These are phyloP conservation scores for Graphium colonna DNA, from an alignment of 2,888 invertebrate genomes.

Conservation along the genomic window DNA sequence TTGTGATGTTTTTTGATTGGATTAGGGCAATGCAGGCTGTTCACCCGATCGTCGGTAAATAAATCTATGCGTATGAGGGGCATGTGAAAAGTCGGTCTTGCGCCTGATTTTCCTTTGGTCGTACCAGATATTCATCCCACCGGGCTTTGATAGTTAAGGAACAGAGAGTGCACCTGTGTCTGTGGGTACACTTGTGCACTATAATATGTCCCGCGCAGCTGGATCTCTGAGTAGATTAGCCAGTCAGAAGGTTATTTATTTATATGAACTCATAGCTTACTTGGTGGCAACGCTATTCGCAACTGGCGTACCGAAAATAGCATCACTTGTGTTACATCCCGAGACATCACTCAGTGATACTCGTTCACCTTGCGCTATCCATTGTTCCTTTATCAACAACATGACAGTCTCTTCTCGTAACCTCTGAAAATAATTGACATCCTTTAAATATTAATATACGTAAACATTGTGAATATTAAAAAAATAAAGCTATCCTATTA, in stretches of 20 bases:
- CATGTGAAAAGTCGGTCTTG: no score
- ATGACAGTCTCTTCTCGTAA: constrained; percentile 42
- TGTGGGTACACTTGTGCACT: no score
- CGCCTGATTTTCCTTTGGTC: no score
- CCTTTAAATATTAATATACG: not conserved
- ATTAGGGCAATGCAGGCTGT: no score
- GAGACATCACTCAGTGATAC: constrained; percentile 52
- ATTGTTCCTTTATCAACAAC: constrained; percentile 58
- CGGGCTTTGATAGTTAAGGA: no score
- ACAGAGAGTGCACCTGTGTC: no score
- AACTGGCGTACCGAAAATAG: constrained; percentile 54
- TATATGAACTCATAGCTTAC: constrained; percentile 37
- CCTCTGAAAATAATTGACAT: constrained; percentile 33
- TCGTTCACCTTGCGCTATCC: constrained; percentile 51
- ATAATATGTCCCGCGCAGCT: no score
- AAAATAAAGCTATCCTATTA: no score
- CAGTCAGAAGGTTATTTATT: not conserved
- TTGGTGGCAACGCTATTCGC: constrained; percentile 57
- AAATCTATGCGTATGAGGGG: no score
- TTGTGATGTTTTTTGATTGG: no score
- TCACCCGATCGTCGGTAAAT: no score
- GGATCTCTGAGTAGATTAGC: not conserved
- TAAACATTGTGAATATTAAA: not conserved
- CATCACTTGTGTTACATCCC: constrained; percentile 28
- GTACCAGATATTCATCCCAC: no score